A percentile compares a stretch with the other conserved stretches of the same genome.
Conservation (phyloP, 2,113 vertebrate species). For the Xenopus tropicalis region UCB_Xtro_10.0 CM004450.2:115786501-115787000, state of each 20-base stretch:
- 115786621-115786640: too few relatives aligned
- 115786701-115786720: not conserved
- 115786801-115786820: not conserved
- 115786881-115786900: not conserved
- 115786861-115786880: not conserved
- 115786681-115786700: not conserved
- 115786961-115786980: not conserved
- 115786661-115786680: not conserved
- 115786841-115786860: not conserved
- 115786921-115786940: not conserved
- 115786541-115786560: not conserved
- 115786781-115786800: not conserved
- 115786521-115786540: not conserved
- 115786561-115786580: not conserved
- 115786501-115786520: not conserved
- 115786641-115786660: too few relatives aligned
- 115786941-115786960: not conserved
- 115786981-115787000: not conserved
- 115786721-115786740: not conserved
- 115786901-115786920: not conserved
- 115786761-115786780: not conserved
- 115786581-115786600: not conserved
- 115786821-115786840: too few relatives aligned
- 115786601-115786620: not conserved
- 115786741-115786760: not conserved